Base-by-base conservation (phyloP, 2,113 vertebrate genomes). In the Seriola aureovittata region DNA sequence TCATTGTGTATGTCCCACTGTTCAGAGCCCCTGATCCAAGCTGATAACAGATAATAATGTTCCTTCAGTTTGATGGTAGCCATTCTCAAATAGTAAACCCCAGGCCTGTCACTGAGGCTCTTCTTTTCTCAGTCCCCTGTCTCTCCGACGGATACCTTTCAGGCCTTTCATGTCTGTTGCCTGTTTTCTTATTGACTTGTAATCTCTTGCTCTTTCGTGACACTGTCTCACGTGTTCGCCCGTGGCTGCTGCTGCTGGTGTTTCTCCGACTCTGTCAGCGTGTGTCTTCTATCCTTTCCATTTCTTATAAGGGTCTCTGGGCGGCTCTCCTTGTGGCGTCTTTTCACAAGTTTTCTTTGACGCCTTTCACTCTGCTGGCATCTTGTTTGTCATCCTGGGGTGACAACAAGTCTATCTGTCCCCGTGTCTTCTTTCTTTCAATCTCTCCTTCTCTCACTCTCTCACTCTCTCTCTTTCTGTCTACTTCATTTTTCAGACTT, bases 401-500 rank as follows among this genome's bases (percentile, higher is more conserved):
- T 66, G 66, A 48, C 5, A 7, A 77, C 71, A 66, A 64, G 82
- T 90, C 54, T 46, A 3, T 71, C 67, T 54, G 54, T 71, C 59
- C 60, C 64, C 4, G n/a, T 34, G 71, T 55, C 59, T 81, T 63
- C 80, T 50, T 38, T 72, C 57, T 55, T 29, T 78, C 11, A 14
- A 8, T 19, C 70, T 71, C 16, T 62, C 2, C 12, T 16, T 46
- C 46, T 48, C 65, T 46, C 17, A 40, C 65, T 46, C 46, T 48
- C 65, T 46, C 17, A 40, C 65, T 40, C 12, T 36, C 21, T 55
- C 16, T 36, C 23, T 34, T 40, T 42, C 11, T 59, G 46, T 46
- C 40, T 5, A 1, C 34, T 71, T 48, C 32, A 13, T 75, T 59
- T 88, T 55, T 5, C 94, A 99, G 98, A 99, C 93, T 99, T 99